These are phyloP conservation scores for Poecilia gillii DNA, from an alignment of 2,797 vertebrate species.

Conservation along the genomic window DNA sequence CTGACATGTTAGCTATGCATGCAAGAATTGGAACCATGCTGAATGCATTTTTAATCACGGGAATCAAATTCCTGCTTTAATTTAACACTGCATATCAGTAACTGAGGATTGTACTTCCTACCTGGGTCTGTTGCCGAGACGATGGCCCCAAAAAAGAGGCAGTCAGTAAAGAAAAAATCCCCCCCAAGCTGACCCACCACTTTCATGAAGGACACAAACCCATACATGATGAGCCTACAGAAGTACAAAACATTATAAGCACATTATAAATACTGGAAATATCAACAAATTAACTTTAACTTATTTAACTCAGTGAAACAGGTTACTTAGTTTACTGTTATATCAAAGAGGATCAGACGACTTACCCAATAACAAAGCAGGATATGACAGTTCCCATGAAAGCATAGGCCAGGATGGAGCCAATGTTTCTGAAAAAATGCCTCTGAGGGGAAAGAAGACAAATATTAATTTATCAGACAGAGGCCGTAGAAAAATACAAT, in stretches of 20 bases:
- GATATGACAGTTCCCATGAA: constrained; percentile 95
- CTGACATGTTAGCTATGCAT: not conserved
- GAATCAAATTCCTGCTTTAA: constrained; percentile 4
- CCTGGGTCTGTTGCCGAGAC: constrained; percentile 98
- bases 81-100: not conserved
- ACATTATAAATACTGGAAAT: not conserved
- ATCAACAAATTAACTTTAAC: not conserved
- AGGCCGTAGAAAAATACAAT: not conserved
- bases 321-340: not conserved
- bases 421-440: constrained; percentile 97
- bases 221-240: constrained; percentile 89
- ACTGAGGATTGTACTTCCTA: constrained; percentile 49
- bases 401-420: constrained; percentile 94
- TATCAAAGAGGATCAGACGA: constrained; percentile 8
- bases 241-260: not conserved
- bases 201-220: constrained; percentile 94
- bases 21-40: not conserved
- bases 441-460: constrained; percentile 79
- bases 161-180: constrained; percentile 97
- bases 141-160: constrained; percentile 94
- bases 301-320: not conserved
- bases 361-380: constrained; percentile 94
- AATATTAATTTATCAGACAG: constrained; percentile 4
- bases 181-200: constrained; percentile 89
- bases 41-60: not conserved